Evolutionary conservation across 2,797 vertebrate species (phyloP).

Genomic region (Poecilia picta): DNA sequence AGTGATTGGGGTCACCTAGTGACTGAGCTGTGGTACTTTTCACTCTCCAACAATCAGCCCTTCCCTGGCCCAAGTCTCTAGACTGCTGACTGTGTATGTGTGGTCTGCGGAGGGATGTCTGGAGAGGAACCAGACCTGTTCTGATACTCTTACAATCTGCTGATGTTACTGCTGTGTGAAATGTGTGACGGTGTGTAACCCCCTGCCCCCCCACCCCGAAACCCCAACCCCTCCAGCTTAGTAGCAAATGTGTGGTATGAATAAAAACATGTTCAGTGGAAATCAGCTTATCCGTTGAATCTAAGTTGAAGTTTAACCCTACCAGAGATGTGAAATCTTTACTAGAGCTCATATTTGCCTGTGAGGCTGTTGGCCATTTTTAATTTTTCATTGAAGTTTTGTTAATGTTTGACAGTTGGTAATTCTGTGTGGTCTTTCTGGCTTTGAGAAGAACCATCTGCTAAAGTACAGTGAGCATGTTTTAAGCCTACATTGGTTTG

Average conservation of each 20-base stretch:
- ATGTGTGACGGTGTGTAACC: conserved; percentile 3
- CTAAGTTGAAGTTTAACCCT: conserved; percentile 26
- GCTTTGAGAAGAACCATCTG: conserved; percentile 42
- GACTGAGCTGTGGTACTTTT: conserved; percentile 48
- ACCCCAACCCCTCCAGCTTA: background rate
- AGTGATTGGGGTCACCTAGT: conserved; percentile 59
- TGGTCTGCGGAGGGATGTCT: conserved; percentile 34
- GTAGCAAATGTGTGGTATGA: conserved; percentile 16
- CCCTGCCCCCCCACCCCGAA: too few relatives aligned
- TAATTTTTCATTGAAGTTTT: conserved; percentile 33
- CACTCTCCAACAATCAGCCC: conserved; percentile 31
- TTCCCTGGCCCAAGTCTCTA: conserved; percentile 29
- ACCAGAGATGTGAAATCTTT: conserved; percentile 10
- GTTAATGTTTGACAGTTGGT: conserved; percentile 54
- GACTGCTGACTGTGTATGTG: conserved; percentile 24
- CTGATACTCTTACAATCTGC: conserved; percentile 36
- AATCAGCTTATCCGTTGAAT: conserved; percentile 12
- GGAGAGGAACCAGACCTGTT: conserved; percentile 48
- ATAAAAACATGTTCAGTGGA: background rate
- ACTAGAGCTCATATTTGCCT: conserved; percentile 29
- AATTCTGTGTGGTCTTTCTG: conserved; percentile 42
- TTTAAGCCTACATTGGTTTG: conserved; percentile 3
- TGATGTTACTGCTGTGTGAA: conserved; percentile 21
- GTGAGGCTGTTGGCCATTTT: conserved; percentile 55
- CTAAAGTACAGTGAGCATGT: conserved; percentile 24